Evolutionary conservation across 2,113 vertebrate species (phyloP), one percentile per base, ranked within the genome.

Genomic region (Cyanoramphus novaezelandiae): DNA sequence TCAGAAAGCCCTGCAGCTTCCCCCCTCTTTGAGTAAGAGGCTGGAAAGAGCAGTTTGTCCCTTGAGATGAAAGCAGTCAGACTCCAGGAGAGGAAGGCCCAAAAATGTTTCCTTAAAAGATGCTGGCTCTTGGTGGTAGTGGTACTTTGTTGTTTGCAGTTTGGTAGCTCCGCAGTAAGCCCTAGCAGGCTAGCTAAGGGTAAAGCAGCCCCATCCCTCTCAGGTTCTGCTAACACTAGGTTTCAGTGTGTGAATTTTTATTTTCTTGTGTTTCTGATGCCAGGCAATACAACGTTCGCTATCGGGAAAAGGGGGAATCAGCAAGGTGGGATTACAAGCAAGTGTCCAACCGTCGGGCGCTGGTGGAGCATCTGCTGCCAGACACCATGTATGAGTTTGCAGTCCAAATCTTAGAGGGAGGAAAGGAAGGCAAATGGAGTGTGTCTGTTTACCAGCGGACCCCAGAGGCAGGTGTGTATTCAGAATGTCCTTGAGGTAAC

Each of bases 331-430:
- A 99, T 90, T 99, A 99, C 97, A 99, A 98, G 72, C 98, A 99
- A 69, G 97, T 98, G 80, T 49, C 95, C 52, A 98, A 98, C 96
- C 98, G 98, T 77, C 98, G 99, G 7, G 97, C 98, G 2, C 90
- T 99, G 97, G 97, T 99, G 31, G 99, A 99, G 86, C 96, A 94
- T 49, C 97, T 99, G 53, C 86, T 97, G 64, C 99, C 99, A 8
- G 99, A 99, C 87, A 98, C 99, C 25, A 99, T 99, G 99, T 99
- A 99, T 0, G 99, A 99, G 95, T 99, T 99, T 82, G 98, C 99
- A 4, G 98, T 99, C 91, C 98, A 98, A 6, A 99, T 99, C 88
- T 98, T 99, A 55, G 98, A 99, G 81, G 98, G 98, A 62, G 98
- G 98, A 86, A 98, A 98, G 72, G 98, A 99, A 4, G 98, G 99